Evolutionary conservation across 2,113 vertebrate species (phyloP).

Genomic region (Dromas ardeola): DNA sequence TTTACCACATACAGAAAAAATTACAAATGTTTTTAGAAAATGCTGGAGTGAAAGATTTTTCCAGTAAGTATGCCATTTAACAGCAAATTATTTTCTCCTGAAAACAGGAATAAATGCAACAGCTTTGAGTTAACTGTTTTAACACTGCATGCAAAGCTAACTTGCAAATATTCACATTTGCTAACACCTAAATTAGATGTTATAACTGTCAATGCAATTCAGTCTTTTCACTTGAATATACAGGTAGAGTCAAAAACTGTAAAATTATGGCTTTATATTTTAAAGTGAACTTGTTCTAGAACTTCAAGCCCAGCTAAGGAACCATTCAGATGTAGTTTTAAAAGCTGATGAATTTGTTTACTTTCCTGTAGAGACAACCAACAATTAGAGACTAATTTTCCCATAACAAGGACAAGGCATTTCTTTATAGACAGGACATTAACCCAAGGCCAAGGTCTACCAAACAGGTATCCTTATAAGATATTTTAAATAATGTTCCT

Average conservation of each 20-base stretch:
- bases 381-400: background rate
- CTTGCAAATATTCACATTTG: background rate
- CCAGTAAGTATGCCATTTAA: background rate
- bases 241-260: background rate
- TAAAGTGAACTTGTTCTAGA: background rate
- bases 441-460: background rate
- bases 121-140: background rate
- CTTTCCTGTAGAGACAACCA: background rate
- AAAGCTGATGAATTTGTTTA: background rate
- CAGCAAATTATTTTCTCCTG: background rate
- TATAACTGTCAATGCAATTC: background rate
- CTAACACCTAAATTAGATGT: background rate
- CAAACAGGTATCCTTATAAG: rapidly evolving
- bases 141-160: background rate
- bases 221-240: background rate
- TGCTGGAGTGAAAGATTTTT: background rate
- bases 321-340: background rate
- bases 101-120: background rate
- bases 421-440: background rate
- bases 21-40: background rate
- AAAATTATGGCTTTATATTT: background rate
- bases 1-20: slow-evolving; percentile 7
- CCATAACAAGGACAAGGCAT: background rate
- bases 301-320: background rate
- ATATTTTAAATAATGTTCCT: background rate